These are phyloP conservation scores for Danaus plexippus DNA, from an alignment of 1,140 invertebrate genomes.

Conservation along the genomic window DNA sequence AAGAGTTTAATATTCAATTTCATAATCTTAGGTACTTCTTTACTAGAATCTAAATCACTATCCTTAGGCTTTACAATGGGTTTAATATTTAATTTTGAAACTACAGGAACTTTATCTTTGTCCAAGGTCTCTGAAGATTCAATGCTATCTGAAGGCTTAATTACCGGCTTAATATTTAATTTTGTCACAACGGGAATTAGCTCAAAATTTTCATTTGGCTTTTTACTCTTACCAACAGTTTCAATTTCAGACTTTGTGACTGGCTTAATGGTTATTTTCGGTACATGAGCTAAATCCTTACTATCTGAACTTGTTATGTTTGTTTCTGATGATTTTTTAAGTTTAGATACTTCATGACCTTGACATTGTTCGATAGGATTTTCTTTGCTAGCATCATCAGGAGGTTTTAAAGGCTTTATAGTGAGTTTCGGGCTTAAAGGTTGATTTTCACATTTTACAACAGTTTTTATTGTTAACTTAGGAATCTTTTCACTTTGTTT, in stretches of 20 bases:
- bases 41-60: conserved; percentile 59
- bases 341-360: conserved; percentile 40
- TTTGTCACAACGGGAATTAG: conserved; percentile 62
- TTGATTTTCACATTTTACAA: conserved; percentile 51
- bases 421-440: conserved; percentile 60
- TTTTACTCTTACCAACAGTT: conserved; percentile 35
- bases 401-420: conserved; percentile 55
- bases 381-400: conserved; percentile 38
- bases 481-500: conserved; percentile 53
- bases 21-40: conserved; percentile 64
- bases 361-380: conserved; percentile 22
- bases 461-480: conserved; percentile 63
- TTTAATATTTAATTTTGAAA: conserved; percentile 69
- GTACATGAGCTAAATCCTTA: conserved; percentile 50
- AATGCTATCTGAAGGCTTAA: conserved; percentile 53
- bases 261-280: conserved; percentile 67
- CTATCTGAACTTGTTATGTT: conserved; percentile 32
- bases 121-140: conserved; percentile 42
- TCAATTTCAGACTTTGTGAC: conserved; percentile 46
- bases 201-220: conserved; percentile 44
- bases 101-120: conserved; percentile 58
- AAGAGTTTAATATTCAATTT: conserved; percentile 65
- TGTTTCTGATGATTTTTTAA: conserved; percentile 45
- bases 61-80: conserved; percentile 63
- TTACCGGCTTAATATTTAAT: conserved; percentile 65